Evolutionary conservation across 2,888 invertebrate genomes (phyloP).

Genomic region (Ethmia dodecea): DNA sequence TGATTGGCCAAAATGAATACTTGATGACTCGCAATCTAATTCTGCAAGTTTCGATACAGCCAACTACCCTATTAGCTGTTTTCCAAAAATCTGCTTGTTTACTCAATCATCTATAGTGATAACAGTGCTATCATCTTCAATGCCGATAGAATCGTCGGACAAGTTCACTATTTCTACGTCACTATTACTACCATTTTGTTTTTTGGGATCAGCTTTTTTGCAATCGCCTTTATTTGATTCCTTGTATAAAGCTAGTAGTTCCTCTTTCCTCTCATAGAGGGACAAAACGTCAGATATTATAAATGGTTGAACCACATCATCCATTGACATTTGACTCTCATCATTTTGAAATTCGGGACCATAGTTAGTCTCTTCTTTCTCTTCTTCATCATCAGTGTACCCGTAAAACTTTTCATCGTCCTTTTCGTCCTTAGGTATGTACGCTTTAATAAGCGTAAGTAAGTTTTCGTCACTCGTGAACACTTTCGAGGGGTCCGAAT

Average conservation of each 20-base stretch:
- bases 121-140: background rate
- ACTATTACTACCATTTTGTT: conserved; percentile 6
- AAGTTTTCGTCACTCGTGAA: conserved; percentile 54
- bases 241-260: conserved; percentile 6
- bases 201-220: background rate
- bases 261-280: conserved; percentile 42
- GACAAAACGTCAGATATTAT: conserved; percentile 67
- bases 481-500: conserved; percentile 55
- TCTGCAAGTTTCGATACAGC: too few species aligned
- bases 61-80: too few species aligned
- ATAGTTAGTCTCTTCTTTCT: conserved; percentile 23
- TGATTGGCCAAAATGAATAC: too few species aligned
- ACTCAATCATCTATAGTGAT: conserved; percentile 12
- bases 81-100: too few species aligned
- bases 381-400: conserved; percentile 47
- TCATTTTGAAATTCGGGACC: conserved; percentile 24
- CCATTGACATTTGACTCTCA: conserved; percentile 30
- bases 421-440: conserved; percentile 54
- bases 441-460: conserved; percentile 45
- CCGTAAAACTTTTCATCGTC: conserved; percentile 67
- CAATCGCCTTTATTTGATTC: background rate
- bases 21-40: too few species aligned
- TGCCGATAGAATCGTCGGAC: conserved; percentile 4
- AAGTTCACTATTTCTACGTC: conserved; percentile 11
- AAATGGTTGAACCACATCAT: conserved; percentile 49